A percentile compares a stretch with the other conserved stretches of the same genome.
Evolutionary conservation across 1,140 invertebrate genomes (phyloP).

Genomic region (Drosophila jambulina): DNA sequence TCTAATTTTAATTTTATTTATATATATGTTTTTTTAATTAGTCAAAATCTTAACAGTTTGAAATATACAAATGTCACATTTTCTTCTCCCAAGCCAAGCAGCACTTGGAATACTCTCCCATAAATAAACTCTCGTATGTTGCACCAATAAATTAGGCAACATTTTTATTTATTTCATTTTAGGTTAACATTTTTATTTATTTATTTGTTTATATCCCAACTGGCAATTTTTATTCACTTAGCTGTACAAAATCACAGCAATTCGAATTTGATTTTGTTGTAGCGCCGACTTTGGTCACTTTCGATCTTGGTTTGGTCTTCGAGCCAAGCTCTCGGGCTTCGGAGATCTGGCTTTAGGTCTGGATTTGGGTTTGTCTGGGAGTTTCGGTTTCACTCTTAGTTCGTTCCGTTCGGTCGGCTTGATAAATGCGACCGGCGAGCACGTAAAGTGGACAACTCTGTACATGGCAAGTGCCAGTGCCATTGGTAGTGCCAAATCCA

Average conservation of each 20-base stretch:
- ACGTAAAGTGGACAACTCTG: slow-evolving; percentile 72
- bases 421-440: slow-evolving; percentile 64
- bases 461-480: slow-evolving; percentile 48
- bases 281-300: slow-evolving; percentile 70
- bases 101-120: background rate
- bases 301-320: slow-evolving; percentile 50
- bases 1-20: too few species aligned
- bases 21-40: too few species aligned
- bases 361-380: slow-evolving; percentile 40
- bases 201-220: slow-evolving; percentile 23
- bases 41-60: too few species aligned
- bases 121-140: slow-evolving; percentile 2
- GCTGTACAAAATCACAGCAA: slow-evolving; percentile 18
- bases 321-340: slow-evolving; percentile 11
- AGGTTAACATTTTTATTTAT: slow-evolving; percentile 28
- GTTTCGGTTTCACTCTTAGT: slow-evolving; percentile 60
- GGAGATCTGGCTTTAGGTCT: slow-evolving; percentile 26
- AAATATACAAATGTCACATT: too few species aligned
- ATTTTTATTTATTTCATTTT: slow-evolving; percentile 34
- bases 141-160: slow-evolving; percentile 25
- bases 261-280: slow-evolving; percentile 62
- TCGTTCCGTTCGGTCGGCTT: slow-evolving; percentile 18
- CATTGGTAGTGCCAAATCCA: background rate
- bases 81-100: background rate
- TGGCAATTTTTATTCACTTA: slow-evolving; percentile 39